Evolutionary conservation across 2,888 invertebrate genomes (phyloP).

Genomic region (Petrophora chlorosata): DNA sequence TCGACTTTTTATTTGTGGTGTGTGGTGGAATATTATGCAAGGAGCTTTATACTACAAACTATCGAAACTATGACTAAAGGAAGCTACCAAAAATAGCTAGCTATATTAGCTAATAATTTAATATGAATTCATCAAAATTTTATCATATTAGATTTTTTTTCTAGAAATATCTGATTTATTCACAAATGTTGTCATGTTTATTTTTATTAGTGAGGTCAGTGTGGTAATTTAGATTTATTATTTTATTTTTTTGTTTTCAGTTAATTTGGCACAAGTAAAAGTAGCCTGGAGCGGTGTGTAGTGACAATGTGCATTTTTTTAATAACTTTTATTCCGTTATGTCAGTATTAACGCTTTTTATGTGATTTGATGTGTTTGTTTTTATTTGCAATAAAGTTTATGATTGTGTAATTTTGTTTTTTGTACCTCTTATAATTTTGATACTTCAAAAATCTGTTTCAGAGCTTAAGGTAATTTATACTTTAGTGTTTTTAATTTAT

Average conservation of each 20-base stretch:
- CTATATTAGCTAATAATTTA: no score
- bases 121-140: no score
- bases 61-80: no score
- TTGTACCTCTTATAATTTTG: not conserved
- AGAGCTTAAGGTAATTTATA: not conserved
- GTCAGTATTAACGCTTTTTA: slow-evolving; percentile 47
- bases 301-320: slow-evolving; percentile 36
- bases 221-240: slow-evolving; percentile 17
- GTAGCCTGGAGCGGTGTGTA: slow-evolving; percentile 77
- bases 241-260: slow-evolving; percentile 68
- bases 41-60: no score
- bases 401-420: not conserved
- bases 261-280: slow-evolving; percentile 72
- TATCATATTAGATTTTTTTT: no score
- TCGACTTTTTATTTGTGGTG: no score
- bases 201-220: not conserved
- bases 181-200: no score
- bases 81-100: no score
- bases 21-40: no score
- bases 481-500: no score
- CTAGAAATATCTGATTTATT: no score
- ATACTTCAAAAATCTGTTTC: no score
- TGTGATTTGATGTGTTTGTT: slow-evolving; percentile 35
- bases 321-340: slow-evolving; percentile 40
- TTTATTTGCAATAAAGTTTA: slow-evolving; percentile 28